Base-by-base conservation (phyloP, 2,888 invertebrate genomes). In the Tetragnatha montana region DNA sequence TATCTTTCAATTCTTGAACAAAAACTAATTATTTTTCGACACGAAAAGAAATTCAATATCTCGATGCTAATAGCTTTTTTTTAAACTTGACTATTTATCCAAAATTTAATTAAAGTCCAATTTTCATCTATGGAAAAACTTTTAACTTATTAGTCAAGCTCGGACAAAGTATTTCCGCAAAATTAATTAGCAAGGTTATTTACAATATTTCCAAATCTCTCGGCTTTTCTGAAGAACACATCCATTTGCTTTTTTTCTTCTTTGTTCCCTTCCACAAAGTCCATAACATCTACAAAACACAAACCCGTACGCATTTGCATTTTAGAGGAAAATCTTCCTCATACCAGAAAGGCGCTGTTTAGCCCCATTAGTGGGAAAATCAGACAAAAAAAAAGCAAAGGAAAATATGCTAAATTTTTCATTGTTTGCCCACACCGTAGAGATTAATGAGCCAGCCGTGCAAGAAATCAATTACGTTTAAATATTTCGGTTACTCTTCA, bases 381-480 rank as follows among this genome's bases (percentile, higher is more conserved):
- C 60, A 60, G 14, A 17, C 22, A 78, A 60, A 82, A 74, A 74
- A 73, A 17, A 17, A 22, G 22, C 7, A 73, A 74, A 73, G 73
- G 74, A 68, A 68, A 87, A 87, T 87, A 35, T 60, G 76, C 22
- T 81, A 75, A 50, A 79, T 80, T 81, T 50, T 81, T 81, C 76
- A 49, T 19, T 81, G 76, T 87, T 87, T 87, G 75, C 76, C 50
- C 75, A 47, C 51, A 35, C 49, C 35, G 49, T 50, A 21, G 74
- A 83, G 79, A 88, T 88, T 88, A 84, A 88, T 83, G 82, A 47
- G 22, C 14, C 49, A 88, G 68, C 69, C 69, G 80, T 84, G 88
- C 88, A 84, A 79, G 74, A 80, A 88, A 88, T 88, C 84, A 88
- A 88, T 88, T 88, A 88, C 70, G 88, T 74, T 79, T 80, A 79